These are phyloP conservation scores for Lymantria dispar DNA, from an alignment of 2,888 invertebrate species.

Conservation along the genomic window DNA sequence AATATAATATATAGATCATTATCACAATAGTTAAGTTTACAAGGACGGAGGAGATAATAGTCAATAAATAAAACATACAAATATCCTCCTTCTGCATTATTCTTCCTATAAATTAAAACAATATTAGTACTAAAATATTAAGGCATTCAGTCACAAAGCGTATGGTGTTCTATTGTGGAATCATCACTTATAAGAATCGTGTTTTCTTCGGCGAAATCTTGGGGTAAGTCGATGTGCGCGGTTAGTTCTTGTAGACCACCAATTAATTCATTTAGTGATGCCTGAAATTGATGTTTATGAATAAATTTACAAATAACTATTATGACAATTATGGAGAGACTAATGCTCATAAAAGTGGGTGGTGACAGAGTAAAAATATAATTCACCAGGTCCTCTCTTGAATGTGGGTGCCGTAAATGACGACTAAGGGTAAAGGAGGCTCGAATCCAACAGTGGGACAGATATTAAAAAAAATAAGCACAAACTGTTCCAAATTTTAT, in stretches of 20 bases:
- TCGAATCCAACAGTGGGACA: no score
- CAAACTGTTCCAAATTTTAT: no score
- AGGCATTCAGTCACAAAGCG: constrained; percentile 54
- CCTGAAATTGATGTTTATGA: constrained; percentile 36
- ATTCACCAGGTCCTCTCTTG: no score
- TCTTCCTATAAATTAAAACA: background rate
- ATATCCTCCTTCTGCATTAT: background rate
- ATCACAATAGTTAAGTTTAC: constrained; percentile 12
- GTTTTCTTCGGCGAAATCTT: constrained; percentile 63
- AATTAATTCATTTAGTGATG: constrained; percentile 61
- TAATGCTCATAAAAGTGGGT: no score
- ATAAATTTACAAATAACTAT: no score
- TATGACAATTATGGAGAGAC: no score
- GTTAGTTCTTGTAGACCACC: constrained; percentile 67
- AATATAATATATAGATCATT: constrained; percentile 4
- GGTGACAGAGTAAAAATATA: no score
- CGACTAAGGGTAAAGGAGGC: no score
- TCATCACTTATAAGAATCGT: constrained; percentile 69
- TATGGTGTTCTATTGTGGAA: constrained; percentile 67
- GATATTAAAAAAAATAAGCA: no score
- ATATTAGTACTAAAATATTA: no score
- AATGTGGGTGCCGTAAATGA: no score
- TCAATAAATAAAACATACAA: background rate
- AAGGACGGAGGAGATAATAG: constrained; percentile 32
- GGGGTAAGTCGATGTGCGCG: constrained; percentile 67